phyloP scores from a whole-genome alignment of 2,113 vertebrate species.

The Oncorhynchus masou region DNA sequence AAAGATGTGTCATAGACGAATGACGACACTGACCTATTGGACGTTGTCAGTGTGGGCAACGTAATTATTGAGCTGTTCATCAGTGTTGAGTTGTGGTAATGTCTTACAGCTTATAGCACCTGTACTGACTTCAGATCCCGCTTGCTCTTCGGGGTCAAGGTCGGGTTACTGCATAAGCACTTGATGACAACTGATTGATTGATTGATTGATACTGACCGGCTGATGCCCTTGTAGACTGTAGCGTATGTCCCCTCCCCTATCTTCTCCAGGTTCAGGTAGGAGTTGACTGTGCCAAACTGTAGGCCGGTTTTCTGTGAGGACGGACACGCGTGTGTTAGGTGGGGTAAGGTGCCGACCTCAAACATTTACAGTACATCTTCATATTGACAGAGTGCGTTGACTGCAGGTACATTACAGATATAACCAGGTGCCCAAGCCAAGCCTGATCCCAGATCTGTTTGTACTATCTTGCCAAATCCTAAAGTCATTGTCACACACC shows the following conservation, averaged over 20 bases:
- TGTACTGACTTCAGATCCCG: neutral
- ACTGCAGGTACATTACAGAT: neutral
- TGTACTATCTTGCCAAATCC: too few species aligned
- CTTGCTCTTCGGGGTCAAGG: too few species aligned
- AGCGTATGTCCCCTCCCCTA: constrained; percentile 85
- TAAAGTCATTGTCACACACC: neutral
- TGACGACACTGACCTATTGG: neutral
- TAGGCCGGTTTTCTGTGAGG: constrained; percentile 75
- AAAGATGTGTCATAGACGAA: too few species aligned
- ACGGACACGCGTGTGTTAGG: constrained; percentile 3
- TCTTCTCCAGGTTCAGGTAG: constrained; percentile 86
- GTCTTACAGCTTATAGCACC: neutral
- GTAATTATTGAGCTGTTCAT: too few species aligned
- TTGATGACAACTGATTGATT: neutral
- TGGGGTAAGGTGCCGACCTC: neutral
- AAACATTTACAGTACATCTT: neutral
- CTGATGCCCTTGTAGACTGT: constrained; percentile 91
- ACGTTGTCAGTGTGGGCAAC: neutral
- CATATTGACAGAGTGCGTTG: neutral
- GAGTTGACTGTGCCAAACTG: constrained; percentile 83
- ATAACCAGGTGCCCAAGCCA: too few species aligned
- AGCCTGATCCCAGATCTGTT: too few species aligned
- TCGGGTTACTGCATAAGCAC: too few species aligned
- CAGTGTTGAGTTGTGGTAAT: neutral
- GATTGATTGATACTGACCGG: constrained; percentile 71